These are phyloP conservation scores for Todiramphus saurophagus DNA, from an alignment of 2,113 vertebrate genomes.

Conservation along the genomic window DNA sequence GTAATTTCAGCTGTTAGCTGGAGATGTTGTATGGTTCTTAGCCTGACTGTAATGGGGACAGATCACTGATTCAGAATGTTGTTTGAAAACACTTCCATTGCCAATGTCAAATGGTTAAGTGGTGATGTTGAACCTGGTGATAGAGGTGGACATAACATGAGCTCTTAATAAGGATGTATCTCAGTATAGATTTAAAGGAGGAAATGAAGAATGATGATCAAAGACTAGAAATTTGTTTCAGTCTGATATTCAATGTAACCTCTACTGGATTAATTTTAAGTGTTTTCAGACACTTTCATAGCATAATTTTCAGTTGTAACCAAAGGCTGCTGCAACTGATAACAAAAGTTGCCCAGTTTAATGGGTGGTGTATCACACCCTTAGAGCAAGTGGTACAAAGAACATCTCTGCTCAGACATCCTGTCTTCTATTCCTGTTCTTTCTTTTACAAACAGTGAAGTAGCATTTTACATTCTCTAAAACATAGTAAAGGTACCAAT, in stretches of 20 bases:
- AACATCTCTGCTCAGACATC: accelerated
- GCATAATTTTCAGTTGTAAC: neutral
- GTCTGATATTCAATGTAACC: neutral
- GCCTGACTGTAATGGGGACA: neutral
- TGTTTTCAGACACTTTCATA: neutral
- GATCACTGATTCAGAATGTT: neutral
- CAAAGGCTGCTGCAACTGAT: neutral
- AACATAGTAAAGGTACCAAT: neutral
- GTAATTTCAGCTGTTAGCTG: neutral
- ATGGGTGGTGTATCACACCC: accelerated
- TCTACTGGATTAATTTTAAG: neutral
- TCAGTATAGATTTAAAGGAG: neutral
- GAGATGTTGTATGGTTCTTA: neutral
- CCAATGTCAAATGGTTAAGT: neutral
- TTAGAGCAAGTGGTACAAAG: neutral
- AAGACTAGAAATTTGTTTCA: neutral
- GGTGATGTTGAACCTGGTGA: neutral
- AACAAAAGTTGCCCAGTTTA: neutral
- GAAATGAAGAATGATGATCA: neutral
- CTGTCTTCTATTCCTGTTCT: neutral
- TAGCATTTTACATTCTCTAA: neutral
- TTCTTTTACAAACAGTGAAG: neutral
- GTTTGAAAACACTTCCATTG: neutral
- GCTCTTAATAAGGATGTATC: neutral
- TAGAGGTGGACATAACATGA: neutral